Percentiles rank a stretch among this genome's conserved stretches.
Evolutionary conservation across 2,797 vertebrate genomes (phyloP).

Genomic region (Cyprinodon diabolis): DNA sequence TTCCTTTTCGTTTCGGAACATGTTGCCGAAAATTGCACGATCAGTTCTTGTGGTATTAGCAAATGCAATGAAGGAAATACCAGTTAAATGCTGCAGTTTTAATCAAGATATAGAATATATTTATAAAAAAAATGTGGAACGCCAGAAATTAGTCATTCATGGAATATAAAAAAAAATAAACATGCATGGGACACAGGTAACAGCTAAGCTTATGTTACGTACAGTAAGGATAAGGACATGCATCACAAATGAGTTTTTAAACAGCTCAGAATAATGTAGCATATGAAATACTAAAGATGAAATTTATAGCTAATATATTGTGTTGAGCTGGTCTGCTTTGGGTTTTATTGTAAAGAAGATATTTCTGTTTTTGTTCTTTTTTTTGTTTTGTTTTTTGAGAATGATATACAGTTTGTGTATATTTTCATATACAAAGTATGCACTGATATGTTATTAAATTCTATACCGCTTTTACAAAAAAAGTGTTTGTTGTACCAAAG

Average conservation of each 20-base stretch:
- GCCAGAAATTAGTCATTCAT: conserved; percentile 74
- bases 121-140: conserved; percentile 80
- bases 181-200: conserved; percentile 90
- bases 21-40: conserved; percentile 93
- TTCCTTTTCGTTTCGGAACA: conserved; percentile 82
- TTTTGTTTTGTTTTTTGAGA: conserved; percentile 86
- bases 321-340: conserved; percentile 95
- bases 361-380: conserved; percentile 84
- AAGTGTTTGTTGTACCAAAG: conserved; percentile 97
- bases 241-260: conserved; percentile 84
- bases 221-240: conserved; percentile 82
- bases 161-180: conserved; percentile 73
- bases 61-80: conserved; percentile 85
- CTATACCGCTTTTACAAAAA: conserved; percentile 96
- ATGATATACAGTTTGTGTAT: conserved; percentile 96
- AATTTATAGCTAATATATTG: conserved; percentile 97
- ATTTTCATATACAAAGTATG: conserved; percentile 98
- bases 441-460: conserved; percentile 96
- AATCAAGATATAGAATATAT: conserved; percentile 87
- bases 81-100: conserved; percentile 97
- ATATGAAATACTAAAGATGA: conserved; percentile 88
- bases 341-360: conserved; percentile 85
- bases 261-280: conserved; percentile 82
- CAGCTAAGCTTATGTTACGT: conserved; percentile 74
- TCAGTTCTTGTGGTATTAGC: conserved; percentile 85